Evolutionary conservation across 1,140 invertebrate genomes (phyloP), one percentile per base, ranked within the genome.

Genomic region (Colletes latitarsis): DNA sequence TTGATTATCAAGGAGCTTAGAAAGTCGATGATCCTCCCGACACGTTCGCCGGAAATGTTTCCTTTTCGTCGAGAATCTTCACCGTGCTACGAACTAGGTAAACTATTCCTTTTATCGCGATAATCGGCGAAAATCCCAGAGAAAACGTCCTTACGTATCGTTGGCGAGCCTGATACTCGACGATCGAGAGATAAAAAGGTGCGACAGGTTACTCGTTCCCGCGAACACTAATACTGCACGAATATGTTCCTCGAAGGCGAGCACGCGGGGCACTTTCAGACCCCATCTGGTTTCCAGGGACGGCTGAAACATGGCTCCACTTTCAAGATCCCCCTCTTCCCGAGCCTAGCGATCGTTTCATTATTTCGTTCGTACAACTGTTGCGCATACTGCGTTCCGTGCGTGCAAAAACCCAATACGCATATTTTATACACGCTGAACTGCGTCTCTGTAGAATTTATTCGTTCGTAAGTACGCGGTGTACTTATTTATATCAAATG

Each of bases 211-310:
- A 84, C 87, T 85, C 88, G 89, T 85, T 82, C 85, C 84, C 88
- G 82, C 84, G 89, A 74, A 84, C 81, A 93, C 92, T 92, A 90
- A 92, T 91, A 91, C 87, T 84, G 80, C 82, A 86, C 82, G 86
- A 71, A 81, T 75, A 90, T 85, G 77, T 68, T 85, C 83, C 21
- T 57, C 70, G 83, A 89, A 92, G 89, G 88, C 85, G 85, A 92
- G 79, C 89, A 88, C 88, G 85, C 87, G 83, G 85, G 72, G 84
- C 82, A 92, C 91, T 92, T 92, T 91, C 90, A 90, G 86, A 88
- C 84, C 82, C 82, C 85, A 79, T 86, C 85, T 83, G 82, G 71
- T 66, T 62, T 66, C 57, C 86, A 87, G 85, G 74, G 77, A 76
- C 85, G 85, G 58, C 66, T 53, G 67, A 77, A 55, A 70, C n/a